Percentiles rank a stretch among this genome's conserved stretches.
phyloP scores from a whole-genome alignment of 2,888 invertebrate species.

The Bellardia bayeri region DNA sequence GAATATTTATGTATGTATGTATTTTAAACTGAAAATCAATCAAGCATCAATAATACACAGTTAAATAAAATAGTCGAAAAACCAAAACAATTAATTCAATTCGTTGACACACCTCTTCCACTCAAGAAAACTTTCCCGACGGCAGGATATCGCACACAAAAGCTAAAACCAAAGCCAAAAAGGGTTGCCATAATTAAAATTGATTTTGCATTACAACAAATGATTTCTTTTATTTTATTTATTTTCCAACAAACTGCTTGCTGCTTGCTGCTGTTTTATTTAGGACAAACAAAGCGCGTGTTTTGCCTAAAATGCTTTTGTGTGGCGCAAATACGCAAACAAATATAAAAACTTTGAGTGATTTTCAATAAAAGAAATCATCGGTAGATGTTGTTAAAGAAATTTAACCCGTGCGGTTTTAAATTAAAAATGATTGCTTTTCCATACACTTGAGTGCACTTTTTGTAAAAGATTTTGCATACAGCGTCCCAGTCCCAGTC shows the following conservation, averaged over 20 bases:
- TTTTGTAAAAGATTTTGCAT: constrained; percentile 72
- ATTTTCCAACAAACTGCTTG: constrained; percentile 27
- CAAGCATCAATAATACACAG: constrained; percentile 68
- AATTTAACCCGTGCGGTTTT: constrained; percentile 73
- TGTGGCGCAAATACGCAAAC: constrained; percentile 2
- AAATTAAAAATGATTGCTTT: constrained; percentile 73
- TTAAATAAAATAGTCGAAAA: constrained; percentile 43
- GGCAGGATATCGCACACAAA: constrained; percentile 76
- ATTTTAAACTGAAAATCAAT: constrained; percentile 54
- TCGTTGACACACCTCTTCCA: constrained; percentile 63
- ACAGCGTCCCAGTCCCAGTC: neutral
- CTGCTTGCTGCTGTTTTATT: constrained; percentile 70
- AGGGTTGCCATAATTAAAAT: constrained; percentile 72
- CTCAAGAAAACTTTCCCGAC: constrained; percentile 78
- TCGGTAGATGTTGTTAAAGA: constrained; percentile 31
- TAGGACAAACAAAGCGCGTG: constrained; percentile 72
- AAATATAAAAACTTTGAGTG: constrained; percentile 44
- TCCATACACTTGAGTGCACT: constrained; percentile 77
- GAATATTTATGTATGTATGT: neutral
- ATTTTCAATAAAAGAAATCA: constrained; percentile 64
- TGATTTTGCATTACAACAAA: constrained; percentile 63
- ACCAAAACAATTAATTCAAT: constrained; percentile 65
- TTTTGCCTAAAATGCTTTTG: constrained; percentile 61
- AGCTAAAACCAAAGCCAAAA: constrained; percentile 17
- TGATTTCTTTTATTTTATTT: constrained; percentile 23